These are phyloP conservation scores for Aphrocallistes beatrix DNA, from an alignment of 37 sponge, comb jelly and placozoan genomes.

Conservation along the genomic window DNA sequence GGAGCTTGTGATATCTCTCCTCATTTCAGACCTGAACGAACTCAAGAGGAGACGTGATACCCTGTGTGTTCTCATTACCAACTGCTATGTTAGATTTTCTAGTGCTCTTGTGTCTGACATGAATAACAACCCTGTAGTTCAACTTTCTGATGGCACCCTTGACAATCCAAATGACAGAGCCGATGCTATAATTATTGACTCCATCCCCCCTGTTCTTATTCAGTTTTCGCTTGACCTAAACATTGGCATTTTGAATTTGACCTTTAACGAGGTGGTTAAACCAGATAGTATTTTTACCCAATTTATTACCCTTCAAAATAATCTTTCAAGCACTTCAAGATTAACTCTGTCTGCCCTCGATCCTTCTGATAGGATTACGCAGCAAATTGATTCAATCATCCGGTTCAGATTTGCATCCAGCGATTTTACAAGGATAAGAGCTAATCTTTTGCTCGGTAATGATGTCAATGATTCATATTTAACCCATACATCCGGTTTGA, in stretches of 20 bases:
- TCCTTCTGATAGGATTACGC: not conserved
- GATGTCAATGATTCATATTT: not conserved
- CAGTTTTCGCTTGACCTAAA: constrained; percentile 69
- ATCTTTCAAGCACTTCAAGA: not conserved
- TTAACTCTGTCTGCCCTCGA: not conserved
- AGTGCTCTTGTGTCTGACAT: constrained; percentile 49
- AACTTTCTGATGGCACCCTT: not conserved
- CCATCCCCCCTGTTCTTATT: constrained; percentile 35
- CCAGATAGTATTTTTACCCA: constrained; percentile 42
- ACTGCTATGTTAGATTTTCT: constrained; percentile 54
- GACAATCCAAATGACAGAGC: constrained; percentile 23
- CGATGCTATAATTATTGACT: constrained; percentile 31
- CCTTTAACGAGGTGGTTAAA: constrained; percentile 71
- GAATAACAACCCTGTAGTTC: constrained; percentile 53
- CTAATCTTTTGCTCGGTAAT: not conserved
- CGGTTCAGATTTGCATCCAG: not conserved
- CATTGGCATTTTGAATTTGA: constrained; percentile 45
- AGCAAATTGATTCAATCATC: not conserved
- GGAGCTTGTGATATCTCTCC: not conserved
- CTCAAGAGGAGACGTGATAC: not conserved
- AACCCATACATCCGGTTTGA: not conserved
- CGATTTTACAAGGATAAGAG: not conserved
- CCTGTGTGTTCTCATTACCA: not conserved
- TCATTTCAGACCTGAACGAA: not conserved
- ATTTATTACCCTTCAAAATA: constrained; percentile 31